These are phyloP conservation scores for Otocyon megalotis DNA, from an alignment of 2,113 vertebrate genomes.

Conservation along the genomic window DNA sequence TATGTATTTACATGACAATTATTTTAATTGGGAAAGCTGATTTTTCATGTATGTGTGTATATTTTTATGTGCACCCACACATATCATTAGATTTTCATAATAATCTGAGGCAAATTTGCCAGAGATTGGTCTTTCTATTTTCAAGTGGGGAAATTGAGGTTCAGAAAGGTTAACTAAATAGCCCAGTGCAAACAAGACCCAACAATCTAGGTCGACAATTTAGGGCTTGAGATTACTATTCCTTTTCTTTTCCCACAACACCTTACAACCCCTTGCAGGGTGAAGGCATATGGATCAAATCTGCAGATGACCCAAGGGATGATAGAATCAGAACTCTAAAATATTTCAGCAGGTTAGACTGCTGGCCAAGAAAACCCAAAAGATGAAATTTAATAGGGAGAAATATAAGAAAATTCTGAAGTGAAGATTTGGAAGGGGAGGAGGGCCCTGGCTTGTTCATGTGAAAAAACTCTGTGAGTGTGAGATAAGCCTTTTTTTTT, in stretches of 20 bases:
- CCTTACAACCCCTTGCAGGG: neutral
- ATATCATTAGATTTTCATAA: neutral
- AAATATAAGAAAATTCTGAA: neutral
- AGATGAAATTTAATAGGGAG: conserved; percentile 50
- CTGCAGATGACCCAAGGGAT: neutral
- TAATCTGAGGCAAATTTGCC: neutral
- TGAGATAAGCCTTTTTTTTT: neutral
- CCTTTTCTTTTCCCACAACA: neutral
- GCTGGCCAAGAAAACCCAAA: conserved; percentile 37
- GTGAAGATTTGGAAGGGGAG: neutral
- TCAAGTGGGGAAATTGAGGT: neutral
- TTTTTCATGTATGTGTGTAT: neutral
- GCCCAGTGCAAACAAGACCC: neutral
- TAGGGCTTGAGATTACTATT: neutral
- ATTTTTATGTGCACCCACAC: neutral
- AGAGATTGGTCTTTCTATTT: neutral
- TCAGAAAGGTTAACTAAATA: neutral
- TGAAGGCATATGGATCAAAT: neutral
- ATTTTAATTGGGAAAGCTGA: conserved; percentile 20
- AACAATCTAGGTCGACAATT: neutral
- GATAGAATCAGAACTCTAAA: conserved; percentile 42
- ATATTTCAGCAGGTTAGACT: conserved; percentile 46
- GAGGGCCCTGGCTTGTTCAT: neutral
- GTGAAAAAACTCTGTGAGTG: neutral
- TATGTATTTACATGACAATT: neutral